Conservation (phyloP, 2,888 invertebrate species). For the Priapulus caudatus region DNA sequence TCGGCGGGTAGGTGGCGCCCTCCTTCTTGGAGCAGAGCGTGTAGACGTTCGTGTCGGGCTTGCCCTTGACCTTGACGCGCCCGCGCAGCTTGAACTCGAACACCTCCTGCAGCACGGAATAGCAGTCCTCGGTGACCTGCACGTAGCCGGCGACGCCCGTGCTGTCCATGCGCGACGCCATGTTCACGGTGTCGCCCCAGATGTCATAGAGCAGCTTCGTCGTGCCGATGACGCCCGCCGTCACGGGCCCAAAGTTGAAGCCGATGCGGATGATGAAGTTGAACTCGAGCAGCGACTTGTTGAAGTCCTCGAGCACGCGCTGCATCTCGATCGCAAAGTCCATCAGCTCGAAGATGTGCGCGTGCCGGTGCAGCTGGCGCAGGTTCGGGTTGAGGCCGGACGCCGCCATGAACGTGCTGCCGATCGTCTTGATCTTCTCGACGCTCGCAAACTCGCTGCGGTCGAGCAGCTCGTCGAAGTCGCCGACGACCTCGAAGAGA, state of each 20-base stretch:
- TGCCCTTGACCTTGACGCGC: constrained; percentile 88
- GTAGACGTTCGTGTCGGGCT: constrained; percentile 86
- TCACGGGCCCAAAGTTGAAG: constrained; percentile 82
- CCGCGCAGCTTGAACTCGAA: constrained; percentile 87
- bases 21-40: constrained; percentile 42
- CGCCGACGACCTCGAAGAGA: constrained; percentile 88
- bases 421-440: constrained; percentile 95
- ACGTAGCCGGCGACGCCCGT: constrained; percentile 77
- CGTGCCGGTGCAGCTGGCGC: constrained; percentile 56
- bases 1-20: not conserved
- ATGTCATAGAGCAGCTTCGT: constrained; percentile 92
- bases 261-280: constrained; percentile 56
- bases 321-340: constrained; percentile 89
- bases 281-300: constrained; percentile 76
- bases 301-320: constrained; percentile 70
- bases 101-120: constrained; percentile 50
- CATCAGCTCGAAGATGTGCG: constrained; percentile 73
- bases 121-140: constrained; percentile 39
- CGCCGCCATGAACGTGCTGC: constrained; percentile 91
- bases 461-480: constrained; percentile 83
- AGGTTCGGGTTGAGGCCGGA: constrained; percentile 76
- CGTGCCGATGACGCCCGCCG: constrained; percentile 88
- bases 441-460: constrained; percentile 54
- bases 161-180: constrained; percentile 92
- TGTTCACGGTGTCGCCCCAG: constrained; percentile 97